Evolutionary conservation across 2,888 invertebrate species (phyloP).

Genomic region (Spilarctia lutea): DNA sequence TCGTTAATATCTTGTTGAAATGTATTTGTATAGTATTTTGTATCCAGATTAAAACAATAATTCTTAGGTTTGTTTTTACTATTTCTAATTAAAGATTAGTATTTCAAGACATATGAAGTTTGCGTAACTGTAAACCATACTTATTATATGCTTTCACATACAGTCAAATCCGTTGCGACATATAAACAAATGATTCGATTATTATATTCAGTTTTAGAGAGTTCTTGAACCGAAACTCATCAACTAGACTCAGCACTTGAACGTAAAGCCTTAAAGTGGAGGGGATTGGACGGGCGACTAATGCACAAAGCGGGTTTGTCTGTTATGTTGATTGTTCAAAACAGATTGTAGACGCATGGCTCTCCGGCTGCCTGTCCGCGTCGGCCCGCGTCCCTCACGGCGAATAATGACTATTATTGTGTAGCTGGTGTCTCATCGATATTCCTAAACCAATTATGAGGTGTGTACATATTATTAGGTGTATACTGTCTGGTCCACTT

Average conservation of each 20-base stretch:
- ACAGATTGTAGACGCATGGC: conserved; percentile 63
- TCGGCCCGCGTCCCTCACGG: conserved; percentile 18
- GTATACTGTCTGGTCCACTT: background rate
- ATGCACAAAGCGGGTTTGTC: conserved; percentile 69
- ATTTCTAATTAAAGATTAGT: background rate
- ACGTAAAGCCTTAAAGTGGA: conserved; percentile 50
- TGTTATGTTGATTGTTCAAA: conserved; percentile 69
- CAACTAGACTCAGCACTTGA: conserved; percentile 47
- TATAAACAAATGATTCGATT: conserved; percentile 40
- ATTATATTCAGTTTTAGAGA: conserved; percentile 46
- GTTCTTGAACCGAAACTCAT: conserved; percentile 51
- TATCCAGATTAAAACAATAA: background rate
- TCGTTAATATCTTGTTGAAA: conserved; percentile 4
- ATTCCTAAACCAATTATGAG: conserved; percentile 26
- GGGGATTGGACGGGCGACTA: conserved; percentile 51
- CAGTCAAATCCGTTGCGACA: conserved; percentile 19
- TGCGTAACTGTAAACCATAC: background rate
- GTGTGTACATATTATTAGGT: conserved; percentile 15
- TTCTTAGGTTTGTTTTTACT: background rate
- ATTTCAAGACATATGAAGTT: background rate
- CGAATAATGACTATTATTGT: conserved; percentile 59
- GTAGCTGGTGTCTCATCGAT: conserved; percentile 38
- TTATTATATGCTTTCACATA: background rate
- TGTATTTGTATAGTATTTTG: background rate
- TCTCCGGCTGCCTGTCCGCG: conserved; percentile 28